Conservation (phyloP, 2,113 vertebrate genomes). For the Labeo catla region DNA sequence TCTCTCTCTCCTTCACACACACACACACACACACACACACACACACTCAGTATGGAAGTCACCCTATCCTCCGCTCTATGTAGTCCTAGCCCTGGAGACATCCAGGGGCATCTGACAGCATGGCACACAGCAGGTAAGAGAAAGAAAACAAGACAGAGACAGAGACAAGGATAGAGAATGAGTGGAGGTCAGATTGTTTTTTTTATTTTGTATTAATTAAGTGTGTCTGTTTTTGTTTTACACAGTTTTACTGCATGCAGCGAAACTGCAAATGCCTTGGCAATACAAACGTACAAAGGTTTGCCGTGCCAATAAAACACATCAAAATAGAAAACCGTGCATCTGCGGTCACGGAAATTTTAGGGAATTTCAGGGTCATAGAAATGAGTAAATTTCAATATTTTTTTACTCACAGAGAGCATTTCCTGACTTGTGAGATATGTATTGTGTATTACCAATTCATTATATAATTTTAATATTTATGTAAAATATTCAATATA, state of each 20-base stretch:
- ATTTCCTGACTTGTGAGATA: not conserved
- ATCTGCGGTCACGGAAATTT: too few relatives aligned
- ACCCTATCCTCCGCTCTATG: not conserved
- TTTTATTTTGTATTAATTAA: not conserved
- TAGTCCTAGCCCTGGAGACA: not conserved
- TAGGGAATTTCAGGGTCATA: too few relatives aligned
- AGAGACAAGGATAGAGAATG: not conserved
- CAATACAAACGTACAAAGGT: not conserved
- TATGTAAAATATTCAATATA: too few relatives aligned
- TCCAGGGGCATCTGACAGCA: not conserved
- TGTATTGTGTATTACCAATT: not conserved
- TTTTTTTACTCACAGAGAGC: not conserved
- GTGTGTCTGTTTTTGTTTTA: not conserved
- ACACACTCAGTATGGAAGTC: constrained; percentile 17
- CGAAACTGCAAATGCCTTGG: not conserved
- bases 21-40: not conserved
- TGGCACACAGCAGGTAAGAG: not conserved
- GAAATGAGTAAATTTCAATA: too few relatives aligned
- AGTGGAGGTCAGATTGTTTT: not conserved
- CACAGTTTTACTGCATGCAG: not conserved
- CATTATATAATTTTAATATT: not conserved
- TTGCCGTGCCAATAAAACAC: not conserved
- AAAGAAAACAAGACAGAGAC: not conserved
- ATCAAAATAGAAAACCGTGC: not conserved
- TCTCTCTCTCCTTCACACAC: not conserved